phyloP scores from a whole-genome alignment of 2,888 invertebrate genomes.

The Oligia fasciuncula region DNA sequence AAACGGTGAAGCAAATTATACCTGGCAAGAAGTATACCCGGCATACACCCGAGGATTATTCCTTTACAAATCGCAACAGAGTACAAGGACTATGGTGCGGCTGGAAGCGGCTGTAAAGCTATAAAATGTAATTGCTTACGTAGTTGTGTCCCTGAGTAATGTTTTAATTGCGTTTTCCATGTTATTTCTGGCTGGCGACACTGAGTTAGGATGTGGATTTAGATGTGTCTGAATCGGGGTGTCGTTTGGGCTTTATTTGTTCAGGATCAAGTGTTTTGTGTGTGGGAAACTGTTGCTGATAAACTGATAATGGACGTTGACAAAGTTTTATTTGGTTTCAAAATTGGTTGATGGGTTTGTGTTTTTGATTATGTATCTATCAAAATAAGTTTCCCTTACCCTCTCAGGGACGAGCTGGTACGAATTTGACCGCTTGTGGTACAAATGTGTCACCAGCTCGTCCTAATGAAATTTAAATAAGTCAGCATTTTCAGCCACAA shows the following conservation, averaged over 20 bases:
- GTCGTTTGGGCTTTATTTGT: conserved; percentile 35
- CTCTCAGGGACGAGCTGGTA: not conserved
- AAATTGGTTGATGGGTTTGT: not conserved
- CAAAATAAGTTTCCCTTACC: not conserved
- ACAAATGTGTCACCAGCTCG: not conserved
- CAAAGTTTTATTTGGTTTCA: not conserved
- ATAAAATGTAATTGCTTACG: conserved; percentile 61
- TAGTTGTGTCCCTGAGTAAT: conserved; percentile 58
- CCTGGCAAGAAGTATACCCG: conserved; percentile 82
- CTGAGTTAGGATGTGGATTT: conserved; percentile 43
- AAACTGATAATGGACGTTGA: conserved; percentile 1
- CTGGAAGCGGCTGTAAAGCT: conserved; percentile 51
- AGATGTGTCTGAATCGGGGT: conserved; percentile 23
- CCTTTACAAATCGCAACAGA: conserved; percentile 83
- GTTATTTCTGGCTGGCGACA: conserved; percentile 44
- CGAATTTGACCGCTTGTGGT: not conserved
- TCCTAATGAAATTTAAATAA: not conserved
- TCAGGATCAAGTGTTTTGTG: conserved; percentile 25
- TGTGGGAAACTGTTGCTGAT: not conserved
- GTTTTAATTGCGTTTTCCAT: conserved; percentile 61
- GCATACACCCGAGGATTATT: conserved; percentile 78
- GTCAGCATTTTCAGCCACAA: not conserved
- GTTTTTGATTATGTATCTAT: not conserved
- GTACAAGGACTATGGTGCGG: conserved; percentile 41
- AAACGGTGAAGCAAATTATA: conserved; percentile 85